phyloP scores from a whole-genome alignment of 1,140 invertebrate genomes.

The Adoxophyes honmai region DNA sequence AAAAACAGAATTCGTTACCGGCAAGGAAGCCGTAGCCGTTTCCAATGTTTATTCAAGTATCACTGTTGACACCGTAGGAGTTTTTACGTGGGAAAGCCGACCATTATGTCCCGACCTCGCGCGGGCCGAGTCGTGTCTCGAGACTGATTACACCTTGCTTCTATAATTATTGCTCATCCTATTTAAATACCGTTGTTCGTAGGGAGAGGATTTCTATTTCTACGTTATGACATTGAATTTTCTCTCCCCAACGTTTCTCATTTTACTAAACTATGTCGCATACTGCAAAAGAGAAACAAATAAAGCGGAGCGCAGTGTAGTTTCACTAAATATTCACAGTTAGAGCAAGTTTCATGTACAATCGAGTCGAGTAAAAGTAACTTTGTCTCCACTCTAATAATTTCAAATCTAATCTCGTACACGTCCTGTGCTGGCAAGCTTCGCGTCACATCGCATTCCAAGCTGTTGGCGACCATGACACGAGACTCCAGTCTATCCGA shows the following conservation, averaged over 20 bases:
- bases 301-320: no score
- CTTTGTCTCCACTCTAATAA: no score
- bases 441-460: neutral
- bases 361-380: no score
- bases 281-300: no score
- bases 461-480: neutral
- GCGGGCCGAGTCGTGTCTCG: neutral
- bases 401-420: no score
- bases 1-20: slow-evolving; percentile 11
- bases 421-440: no score
- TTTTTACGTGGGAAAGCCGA: slow-evolving; percentile 11
- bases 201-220: neutral
- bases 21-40: slow-evolving; percentile 3
- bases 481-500: neutral
- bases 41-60: slow-evolving; percentile 9
- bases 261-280: no score
- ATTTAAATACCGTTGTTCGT: slow-evolving; percentile 2
- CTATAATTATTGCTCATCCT: neutral
- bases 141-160: neutral
- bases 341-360: no score
- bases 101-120: slow-evolving; percentile 7
- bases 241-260: no score
- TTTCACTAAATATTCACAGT: no score
- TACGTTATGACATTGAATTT: no score
- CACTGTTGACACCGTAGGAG: slow-evolving; percentile 4